A percentile compares a stretch with the other conserved stretches of the same genome.
These are phyloP conservation scores for Digitonthophagus gazella DNA, from an alignment of 2,888 invertebrate genomes.

Conservation along the genomic window DNA sequence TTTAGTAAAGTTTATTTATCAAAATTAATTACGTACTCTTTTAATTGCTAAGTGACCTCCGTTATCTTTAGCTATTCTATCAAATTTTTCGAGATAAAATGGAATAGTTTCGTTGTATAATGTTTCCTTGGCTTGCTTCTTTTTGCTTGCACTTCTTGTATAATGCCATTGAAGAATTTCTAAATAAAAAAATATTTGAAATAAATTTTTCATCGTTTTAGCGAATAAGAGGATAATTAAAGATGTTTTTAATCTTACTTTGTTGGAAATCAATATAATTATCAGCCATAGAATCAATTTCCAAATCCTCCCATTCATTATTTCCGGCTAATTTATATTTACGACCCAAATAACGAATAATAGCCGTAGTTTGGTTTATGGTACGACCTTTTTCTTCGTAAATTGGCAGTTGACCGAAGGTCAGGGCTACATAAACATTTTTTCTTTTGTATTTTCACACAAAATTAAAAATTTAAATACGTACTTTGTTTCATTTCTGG, in stretches of 20 bases:
- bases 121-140: constrained; percentile 53
- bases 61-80: constrained; percentile 58
- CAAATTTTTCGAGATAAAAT: constrained; percentile 57
- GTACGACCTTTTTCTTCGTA: constrained; percentile 61
- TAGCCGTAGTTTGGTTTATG: constrained; percentile 58
- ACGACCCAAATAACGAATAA: constrained; percentile 61
- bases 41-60: constrained; percentile 59
- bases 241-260: constrained; percentile 49
- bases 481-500: constrained; percentile 13
- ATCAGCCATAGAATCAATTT: constrained; percentile 61
- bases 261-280: constrained; percentile 58
- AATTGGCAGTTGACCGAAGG: constrained; percentile 62
- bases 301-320: constrained; percentile 56
- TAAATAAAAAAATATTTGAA: background rate
- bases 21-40: constrained; percentile 19
- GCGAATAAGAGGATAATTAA: no score
- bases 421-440: constrained; percentile 52
- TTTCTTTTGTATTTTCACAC: background rate
- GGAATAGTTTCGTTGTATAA: constrained; percentile 55
- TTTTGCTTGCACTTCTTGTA: constrained; percentile 54
- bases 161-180: constrained; percentile 42
- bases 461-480: background rate
- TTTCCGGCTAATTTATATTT: constrained; percentile 58
- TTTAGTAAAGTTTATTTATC: background rate
- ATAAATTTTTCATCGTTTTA: no score